A percentile compares a stretch with the other conserved stretches of the same genome.
Conservation (phyloP, 2,113 vertebrate species). For the Arenaria interpres region DNA sequence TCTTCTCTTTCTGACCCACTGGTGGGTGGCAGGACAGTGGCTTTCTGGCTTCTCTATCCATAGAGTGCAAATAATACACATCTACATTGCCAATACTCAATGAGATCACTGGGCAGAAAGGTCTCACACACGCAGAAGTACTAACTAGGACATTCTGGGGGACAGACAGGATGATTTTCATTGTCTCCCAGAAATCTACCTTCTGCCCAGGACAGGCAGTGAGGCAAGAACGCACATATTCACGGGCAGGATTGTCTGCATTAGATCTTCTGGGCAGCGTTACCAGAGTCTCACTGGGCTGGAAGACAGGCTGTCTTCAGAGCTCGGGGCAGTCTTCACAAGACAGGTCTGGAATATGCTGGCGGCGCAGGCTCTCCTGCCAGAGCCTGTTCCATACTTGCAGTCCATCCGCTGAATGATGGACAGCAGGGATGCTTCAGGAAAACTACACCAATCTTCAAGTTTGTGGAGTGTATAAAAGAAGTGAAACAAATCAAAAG, state of each 20-base stretch:
- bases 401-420: not conserved
- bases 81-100: not conserved
- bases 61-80: not conserved
- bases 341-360: not conserved
- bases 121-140: accelerated
- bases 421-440: not conserved
- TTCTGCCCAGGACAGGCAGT: not conserved
- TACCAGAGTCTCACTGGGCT: not conserved
- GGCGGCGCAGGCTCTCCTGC: not conserved
- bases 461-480: not conserved
- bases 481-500: not conserved
- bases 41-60: not conserved
- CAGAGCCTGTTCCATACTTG: not conserved
- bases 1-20: not conserved
- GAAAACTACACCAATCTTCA: not conserved
- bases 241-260: not conserved
- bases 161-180: not conserved
- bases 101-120: not conserved
- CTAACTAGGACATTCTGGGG: not conserved
- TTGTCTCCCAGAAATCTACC: not conserved
- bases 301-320: not conserved
- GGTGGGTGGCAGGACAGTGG: not conserved
- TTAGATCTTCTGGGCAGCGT: not conserved
- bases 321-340: not conserved
- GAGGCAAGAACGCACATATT: not conserved